Evolutionary conservation across 2,888 invertebrate species (phyloP).

Genomic region (Drosophila prostipennis): DNA sequence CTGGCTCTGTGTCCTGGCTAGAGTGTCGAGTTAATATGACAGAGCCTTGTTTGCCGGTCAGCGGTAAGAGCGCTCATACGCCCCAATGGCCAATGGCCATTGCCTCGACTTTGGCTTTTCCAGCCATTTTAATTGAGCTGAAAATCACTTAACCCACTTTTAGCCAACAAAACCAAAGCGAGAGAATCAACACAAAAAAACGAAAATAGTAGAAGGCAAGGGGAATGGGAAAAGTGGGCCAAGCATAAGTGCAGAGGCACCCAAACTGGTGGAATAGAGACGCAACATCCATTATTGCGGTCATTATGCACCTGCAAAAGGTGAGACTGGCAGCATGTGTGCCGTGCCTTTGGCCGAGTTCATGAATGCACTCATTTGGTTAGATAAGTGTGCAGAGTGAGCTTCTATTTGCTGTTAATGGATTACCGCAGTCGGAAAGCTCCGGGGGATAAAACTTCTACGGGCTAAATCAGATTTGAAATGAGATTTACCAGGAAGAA

Average conservation of each 20-base stretch:
- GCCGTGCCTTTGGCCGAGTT: constrained; percentile 4
- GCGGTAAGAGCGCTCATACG: constrained; percentile 60
- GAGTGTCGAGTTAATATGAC: constrained; percentile 68
- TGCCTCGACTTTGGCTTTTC: constrained; percentile 26
- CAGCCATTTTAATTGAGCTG: constrained; percentile 76
- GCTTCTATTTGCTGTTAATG: constrained; percentile 10
- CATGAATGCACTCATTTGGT: constrained; percentile 31
- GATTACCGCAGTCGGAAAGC: constrained; percentile 2
- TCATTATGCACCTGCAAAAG: constrained; percentile 36
- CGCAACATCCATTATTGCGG: constrained; percentile 44
- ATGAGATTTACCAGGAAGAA: background rate
- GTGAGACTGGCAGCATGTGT: constrained; percentile 14
- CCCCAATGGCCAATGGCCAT: constrained; percentile 53
- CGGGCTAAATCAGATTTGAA: background rate
- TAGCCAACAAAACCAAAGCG: constrained; percentile 9
- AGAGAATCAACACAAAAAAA: background rate
- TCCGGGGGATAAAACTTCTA: background rate
- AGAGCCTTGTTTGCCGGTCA: constrained; percentile 59
- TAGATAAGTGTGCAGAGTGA: constrained; percentile 14
- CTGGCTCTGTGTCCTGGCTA: constrained; percentile 41
- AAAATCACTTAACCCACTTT: constrained; percentile 77
- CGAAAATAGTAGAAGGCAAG: background rate
- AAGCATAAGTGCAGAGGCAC: constrained; percentile 12
- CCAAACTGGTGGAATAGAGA: constrained; percentile 12
- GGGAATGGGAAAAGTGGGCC: background rate